Evolutionary conservation across 2,888 invertebrate genomes (phyloP).

Genomic region (Eulithis testata): DNA sequence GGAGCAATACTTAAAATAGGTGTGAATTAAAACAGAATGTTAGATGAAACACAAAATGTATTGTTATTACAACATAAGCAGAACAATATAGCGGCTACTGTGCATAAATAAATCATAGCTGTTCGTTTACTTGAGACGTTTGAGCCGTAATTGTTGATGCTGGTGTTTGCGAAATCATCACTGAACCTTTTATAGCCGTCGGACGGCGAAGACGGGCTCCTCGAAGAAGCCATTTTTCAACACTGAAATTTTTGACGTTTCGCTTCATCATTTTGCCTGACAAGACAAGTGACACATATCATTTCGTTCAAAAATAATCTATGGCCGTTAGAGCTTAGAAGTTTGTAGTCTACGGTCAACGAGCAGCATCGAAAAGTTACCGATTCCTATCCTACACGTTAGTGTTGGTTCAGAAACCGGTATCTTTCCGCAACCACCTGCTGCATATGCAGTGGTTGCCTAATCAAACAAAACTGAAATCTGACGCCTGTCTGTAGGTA

Average conservation of each 20-base stretch:
- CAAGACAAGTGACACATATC: too few relatives aligned
- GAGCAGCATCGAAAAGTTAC: too few relatives aligned
- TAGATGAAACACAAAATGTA: conserved; percentile 75
- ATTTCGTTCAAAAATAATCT: conserved; percentile 32
- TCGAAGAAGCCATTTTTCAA: conserved; percentile 81
- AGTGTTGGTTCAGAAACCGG: too few relatives aligned
- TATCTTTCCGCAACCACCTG: too few relatives aligned
- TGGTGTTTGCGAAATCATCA: conserved; percentile 84
- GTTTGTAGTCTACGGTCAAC: too few relatives aligned
- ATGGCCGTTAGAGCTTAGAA: background rate
- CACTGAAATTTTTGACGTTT: conserved; percentile 58
- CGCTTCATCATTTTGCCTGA: conserved; percentile 25
- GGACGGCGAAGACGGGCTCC: conserved; percentile 84
- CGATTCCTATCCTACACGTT: too few relatives aligned
- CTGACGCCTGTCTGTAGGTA: too few relatives aligned
- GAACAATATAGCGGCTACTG: conserved; percentile 72
- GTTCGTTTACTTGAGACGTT: conserved; percentile 85
- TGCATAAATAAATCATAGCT: conserved; percentile 75
- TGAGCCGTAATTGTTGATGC: conserved; percentile 86
- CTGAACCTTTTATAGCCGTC: conserved; percentile 87
- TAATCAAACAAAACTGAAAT: too few relatives aligned
- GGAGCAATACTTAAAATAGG: conserved; percentile 52
- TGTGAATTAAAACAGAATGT: conserved; percentile 74
- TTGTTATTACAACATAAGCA: conserved; percentile 79
- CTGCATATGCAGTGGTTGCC: too few relatives aligned